Evolutionary conservation across 2,113 vertebrate genomes (phyloP).

Genomic region (Cephalopterus ornatus): DNA sequence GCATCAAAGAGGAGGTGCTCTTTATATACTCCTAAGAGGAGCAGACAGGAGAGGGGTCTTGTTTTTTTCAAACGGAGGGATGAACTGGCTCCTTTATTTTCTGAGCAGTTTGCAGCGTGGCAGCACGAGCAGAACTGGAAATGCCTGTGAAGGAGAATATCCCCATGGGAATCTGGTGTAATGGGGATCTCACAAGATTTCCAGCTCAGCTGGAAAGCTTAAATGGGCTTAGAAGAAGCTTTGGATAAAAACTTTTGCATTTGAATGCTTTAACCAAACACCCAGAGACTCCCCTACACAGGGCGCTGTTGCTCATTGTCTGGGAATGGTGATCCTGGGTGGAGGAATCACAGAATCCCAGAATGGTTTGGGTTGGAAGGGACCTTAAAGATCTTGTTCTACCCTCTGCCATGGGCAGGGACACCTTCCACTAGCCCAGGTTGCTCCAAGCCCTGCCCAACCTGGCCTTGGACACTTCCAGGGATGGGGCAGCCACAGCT

Average conservation of each 20-base stretch:
- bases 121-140: background rate
- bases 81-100: background rate
- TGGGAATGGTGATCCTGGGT: background rate
- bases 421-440: background rate
- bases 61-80: background rate
- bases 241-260: background rate
- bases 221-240: background rate
- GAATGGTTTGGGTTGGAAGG: background rate
- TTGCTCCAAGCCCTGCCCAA: background rate
- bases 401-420: background rate
- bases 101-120: fast-evolving
- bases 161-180: background rate
- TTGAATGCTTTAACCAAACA: background rate
- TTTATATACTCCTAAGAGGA: background rate
- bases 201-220: background rate
- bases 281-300: background rate
- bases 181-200: background rate
- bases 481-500: background rate
- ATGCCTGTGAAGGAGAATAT: background rate
- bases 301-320: background rate
- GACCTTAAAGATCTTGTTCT: background rate
- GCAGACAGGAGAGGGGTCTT: background rate
- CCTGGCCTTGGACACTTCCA: fast-evolving
- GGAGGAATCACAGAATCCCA: background rate
- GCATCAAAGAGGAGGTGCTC: background rate